Base-by-base conservation (phyloP, 2,797 vertebrate genomes). In the Parauchenoglanis punctatus region DNA sequence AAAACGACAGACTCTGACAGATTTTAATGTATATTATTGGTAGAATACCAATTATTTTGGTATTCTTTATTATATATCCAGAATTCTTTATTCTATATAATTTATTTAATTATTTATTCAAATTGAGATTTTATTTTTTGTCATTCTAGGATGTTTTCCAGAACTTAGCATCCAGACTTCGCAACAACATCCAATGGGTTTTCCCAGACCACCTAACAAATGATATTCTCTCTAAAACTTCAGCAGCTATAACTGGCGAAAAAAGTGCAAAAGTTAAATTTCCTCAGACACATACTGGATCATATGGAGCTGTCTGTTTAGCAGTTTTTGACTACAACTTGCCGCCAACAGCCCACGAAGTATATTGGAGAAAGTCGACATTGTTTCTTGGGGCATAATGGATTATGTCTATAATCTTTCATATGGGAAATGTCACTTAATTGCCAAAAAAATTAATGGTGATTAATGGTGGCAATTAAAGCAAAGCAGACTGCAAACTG, bases 401-500 rank as follows among this genome's bases (percentile, higher is more conserved):
- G 20, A 58, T 78, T 18, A 81, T 61, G 40, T 81, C 2, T 13
- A 59, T 59, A 59, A 78, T 35, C 56, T 25, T 40, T 13, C 28
- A 35, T 40, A 59, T 23, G 18, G 18, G 20, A 40, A 40, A 59
- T 81, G 56, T 81, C 23, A 59, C 56, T 7, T 81, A 25, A 59
- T 7, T 81, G 35, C 10, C 31, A 59, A 61, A 58, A 75, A 59
- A 58, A 28, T 28, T 23, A 80, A 80, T 35, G 54, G 3, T 40
- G 31, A 81, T 81, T 81, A 81, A 81, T 81, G 10, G 11, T 12
- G 28, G 76, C 52, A 77, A 78, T 58, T 15, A 78, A 56, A 58
- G 76, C 54, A 78, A 56, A 35, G 49, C 52, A 78, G 52, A 78
- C 76, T 11, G 54, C 76, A 78, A 58, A 78, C 76, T 58, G 76